A percentile compares a stretch with the other conserved stretches of the same genome.
Conservation (phyloP, 2,797 vertebrate genomes). For the Bufotes viridis region DNA sequence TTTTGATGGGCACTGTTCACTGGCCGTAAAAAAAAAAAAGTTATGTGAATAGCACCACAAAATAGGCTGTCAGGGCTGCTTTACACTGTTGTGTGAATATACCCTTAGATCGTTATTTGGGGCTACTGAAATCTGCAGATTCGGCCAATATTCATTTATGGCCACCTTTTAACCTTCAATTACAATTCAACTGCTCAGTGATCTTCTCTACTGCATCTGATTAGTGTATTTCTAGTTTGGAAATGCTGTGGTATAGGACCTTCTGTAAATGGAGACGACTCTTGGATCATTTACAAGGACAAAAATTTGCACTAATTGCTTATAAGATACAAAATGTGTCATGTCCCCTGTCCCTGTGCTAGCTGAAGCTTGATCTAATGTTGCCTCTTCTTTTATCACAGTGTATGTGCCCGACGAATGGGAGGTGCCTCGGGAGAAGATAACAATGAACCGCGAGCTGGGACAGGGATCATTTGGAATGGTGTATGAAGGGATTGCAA, state of each 20-base stretch:
- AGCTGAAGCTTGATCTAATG: not conserved
- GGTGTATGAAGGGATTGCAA: constrained; percentile 97
- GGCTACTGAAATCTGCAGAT: too few species aligned
- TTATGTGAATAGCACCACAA: too few species aligned
- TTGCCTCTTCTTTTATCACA: constrained; percentile 64
- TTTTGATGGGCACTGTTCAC: too few species aligned
- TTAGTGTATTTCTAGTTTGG: too few species aligned
- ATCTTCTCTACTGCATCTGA: too few species aligned
- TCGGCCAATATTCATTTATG: too few species aligned
- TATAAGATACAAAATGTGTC: not conserved
- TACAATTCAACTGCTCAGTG: not conserved
- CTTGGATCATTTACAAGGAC: not conserved
- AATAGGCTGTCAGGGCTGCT: too few species aligned
- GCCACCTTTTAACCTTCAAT: too few species aligned
- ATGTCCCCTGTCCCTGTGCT: not conserved
- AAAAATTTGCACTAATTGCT: not conserved
- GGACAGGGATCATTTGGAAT: constrained; percentile 98
- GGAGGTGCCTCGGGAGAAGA: constrained; percentile 97
- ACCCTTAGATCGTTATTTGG: too few species aligned
- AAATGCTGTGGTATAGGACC: not conserved
- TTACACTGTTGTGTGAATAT: too few species aligned
- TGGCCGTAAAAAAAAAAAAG: too few species aligned
- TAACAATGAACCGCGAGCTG: constrained; percentile 92
- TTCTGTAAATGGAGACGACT: not conserved
- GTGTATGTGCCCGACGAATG: constrained; percentile 98